These are phyloP conservation scores for Bujurquina vittata DNA, from an alignment of 2,113 vertebrate genomes.

Conservation along the genomic window DNA sequence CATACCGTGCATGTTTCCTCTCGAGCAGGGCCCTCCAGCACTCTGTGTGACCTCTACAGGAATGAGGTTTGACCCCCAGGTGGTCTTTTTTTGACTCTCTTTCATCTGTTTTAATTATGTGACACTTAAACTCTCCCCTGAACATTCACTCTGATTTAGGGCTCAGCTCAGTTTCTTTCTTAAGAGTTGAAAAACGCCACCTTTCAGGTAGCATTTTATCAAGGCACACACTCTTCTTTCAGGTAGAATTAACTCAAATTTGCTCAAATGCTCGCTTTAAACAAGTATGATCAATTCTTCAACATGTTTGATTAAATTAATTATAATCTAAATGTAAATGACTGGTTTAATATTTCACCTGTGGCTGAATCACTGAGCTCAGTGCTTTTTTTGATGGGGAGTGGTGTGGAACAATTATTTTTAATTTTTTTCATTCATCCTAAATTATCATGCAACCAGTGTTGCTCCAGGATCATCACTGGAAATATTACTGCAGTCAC, in stretches of 20 bases:
- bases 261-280: not conserved
- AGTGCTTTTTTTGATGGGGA: not conserved
- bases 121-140: constrained; percentile 7
- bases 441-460: no score
- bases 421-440: no score
- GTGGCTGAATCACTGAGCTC: not conserved
- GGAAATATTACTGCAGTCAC: no score
- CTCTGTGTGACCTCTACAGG: constrained; percentile 17
- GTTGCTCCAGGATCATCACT: no score
- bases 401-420: no score
- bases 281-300: not conserved
- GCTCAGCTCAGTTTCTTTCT: not conserved
- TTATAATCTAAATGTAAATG: not conserved
- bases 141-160: constrained; percentile 41
- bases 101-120: constrained; percentile 32
- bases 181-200: constrained; percentile 14
- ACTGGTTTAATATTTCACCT: not conserved
- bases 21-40: not conserved
- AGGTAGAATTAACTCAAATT: not conserved
- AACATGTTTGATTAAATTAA: not conserved
- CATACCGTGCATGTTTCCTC: not conserved
- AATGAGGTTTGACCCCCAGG: constrained; percentile 10
- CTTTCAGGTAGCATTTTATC: not conserved
- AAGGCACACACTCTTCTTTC: not conserved
- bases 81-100: constrained; percentile 1